Evolutionary conservation across 92 coral and sea anemone genomes (phyloP).

Genomic region (Epizoanthus illoricatus): DNA sequence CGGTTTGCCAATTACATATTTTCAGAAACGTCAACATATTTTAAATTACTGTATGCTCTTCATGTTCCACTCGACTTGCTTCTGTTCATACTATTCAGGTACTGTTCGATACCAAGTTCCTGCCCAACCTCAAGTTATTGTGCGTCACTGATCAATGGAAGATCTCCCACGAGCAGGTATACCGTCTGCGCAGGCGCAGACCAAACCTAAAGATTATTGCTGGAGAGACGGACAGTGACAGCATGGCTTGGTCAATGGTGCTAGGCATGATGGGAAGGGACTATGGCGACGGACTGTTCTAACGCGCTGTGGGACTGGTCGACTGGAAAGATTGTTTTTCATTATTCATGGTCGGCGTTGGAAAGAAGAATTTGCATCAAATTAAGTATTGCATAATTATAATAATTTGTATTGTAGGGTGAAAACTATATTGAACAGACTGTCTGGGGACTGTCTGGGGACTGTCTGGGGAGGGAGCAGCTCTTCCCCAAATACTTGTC

Average conservation of each 20-base stretch:
- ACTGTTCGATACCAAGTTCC: slow-evolving; percentile 67
- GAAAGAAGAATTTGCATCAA: not conserved
- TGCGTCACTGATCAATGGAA: slow-evolving; percentile 84
- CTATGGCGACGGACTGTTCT: slow-evolving; percentile 90
- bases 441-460: no score
- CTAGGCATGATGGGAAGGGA: slow-evolving; percentile 89
- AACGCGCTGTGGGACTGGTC: not conserved
- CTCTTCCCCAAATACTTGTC: no score
- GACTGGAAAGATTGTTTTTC: not conserved
- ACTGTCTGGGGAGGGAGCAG: no score
- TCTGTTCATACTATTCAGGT: not conserved
- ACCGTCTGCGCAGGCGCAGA: slow-evolving; percentile 92
- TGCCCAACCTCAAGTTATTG: slow-evolving; percentile 73
- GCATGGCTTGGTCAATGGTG: slow-evolving; percentile 90
- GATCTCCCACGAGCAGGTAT: slow-evolving; percentile 78
- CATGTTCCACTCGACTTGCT: not conserved
- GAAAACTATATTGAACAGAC: no score
- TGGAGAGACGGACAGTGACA: slow-evolving; percentile 95
- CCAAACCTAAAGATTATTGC: slow-evolving; percentile 86
- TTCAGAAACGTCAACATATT: not conserved
- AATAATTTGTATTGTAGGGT: no score
- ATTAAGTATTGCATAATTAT: no score
- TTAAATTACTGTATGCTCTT: not conserved
- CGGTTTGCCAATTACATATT: no score
- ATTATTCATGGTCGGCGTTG: not conserved